These are phyloP conservation scores for Formica aserva DNA, from an alignment of 2,888 invertebrate species.

Conservation along the genomic window DNA sequence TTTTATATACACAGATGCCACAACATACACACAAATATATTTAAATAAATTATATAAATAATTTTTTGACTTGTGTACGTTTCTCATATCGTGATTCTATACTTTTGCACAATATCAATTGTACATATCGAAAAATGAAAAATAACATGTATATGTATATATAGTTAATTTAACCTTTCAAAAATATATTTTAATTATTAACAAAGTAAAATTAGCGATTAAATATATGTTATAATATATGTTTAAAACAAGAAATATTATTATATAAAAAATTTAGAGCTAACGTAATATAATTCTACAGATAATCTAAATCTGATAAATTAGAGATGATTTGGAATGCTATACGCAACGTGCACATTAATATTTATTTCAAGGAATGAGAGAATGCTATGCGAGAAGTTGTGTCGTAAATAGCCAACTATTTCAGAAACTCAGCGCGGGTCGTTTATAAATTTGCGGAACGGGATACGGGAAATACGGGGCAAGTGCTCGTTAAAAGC, in stretches of 20 bases:
- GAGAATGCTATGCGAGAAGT: constrained; percentile 25
- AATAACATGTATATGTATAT: neutral
- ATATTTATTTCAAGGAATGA: constrained; percentile 34
- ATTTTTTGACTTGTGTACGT: neutral
- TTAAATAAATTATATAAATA: neutral
- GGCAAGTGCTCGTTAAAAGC: constrained; percentile 43
- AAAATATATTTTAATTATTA: neutral
- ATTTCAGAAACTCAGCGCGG: constrained; percentile 47
- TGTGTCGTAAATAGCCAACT: constrained; percentile 49
- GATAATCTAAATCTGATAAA: neutral
- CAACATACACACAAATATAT: neutral
- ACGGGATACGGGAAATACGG: constrained; percentile 26
- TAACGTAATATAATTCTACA: neutral
- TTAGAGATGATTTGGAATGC: neutral
- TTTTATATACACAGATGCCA: neutral
- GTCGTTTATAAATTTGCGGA: constrained; percentile 38
- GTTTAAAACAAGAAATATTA: neutral
- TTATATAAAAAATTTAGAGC: neutral
- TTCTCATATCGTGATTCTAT: neutral
- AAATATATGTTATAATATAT: neutral
- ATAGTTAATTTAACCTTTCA: neutral
- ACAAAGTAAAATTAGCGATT: neutral
- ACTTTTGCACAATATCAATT: neutral
- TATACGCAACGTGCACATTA: neutral
- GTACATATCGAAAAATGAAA: neutral